A percentile compares a stretch with the other conserved stretches of the same genome.
These are phyloP conservation scores for Papilio demoleus DNA, from an alignment of 2,888 invertebrate genomes.

Conservation along the genomic window DNA sequence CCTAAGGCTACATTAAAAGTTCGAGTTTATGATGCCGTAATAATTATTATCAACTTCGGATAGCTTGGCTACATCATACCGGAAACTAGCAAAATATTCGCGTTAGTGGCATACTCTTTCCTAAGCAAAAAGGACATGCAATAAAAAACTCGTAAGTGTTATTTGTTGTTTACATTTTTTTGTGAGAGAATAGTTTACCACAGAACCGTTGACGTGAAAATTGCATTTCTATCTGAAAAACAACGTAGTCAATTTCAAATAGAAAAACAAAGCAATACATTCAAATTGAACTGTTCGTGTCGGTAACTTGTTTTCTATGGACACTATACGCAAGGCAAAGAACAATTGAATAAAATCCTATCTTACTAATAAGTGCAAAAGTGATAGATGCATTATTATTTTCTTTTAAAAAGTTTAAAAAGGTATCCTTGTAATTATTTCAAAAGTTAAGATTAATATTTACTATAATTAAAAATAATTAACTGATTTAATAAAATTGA, in stretches of 20 bases:
- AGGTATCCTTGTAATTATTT: too few species aligned
- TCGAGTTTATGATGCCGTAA: too few species aligned
- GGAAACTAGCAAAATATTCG: too few species aligned
- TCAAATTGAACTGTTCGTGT: constrained; percentile 31
- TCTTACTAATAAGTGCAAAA: background rate
- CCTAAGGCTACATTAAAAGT: too few species aligned
- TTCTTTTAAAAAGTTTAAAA: too few species aligned
- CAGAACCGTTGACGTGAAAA: constrained; percentile 31
- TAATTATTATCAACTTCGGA: too few species aligned
- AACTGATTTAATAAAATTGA: too few species aligned
- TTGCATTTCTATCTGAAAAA: constrained; percentile 30
- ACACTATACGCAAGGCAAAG: background rate
- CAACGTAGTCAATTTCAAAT: constrained; percentile 28
- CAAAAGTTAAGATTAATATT: too few species aligned
- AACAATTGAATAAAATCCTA: background rate
- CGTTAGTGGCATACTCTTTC: too few species aligned
- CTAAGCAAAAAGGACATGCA: background rate
- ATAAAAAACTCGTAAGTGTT: background rate
- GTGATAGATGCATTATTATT: too few species aligned
- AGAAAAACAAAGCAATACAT: constrained; percentile 29
- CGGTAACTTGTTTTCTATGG: background rate
- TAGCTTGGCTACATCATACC: too few species aligned
- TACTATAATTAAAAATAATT: too few species aligned
- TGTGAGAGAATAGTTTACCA: constrained; percentile 17
- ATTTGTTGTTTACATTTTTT: background rate